Conservation (phyloP, 1,140 invertebrate genomes). For the Diabrotica undecimpunctata region DNA sequence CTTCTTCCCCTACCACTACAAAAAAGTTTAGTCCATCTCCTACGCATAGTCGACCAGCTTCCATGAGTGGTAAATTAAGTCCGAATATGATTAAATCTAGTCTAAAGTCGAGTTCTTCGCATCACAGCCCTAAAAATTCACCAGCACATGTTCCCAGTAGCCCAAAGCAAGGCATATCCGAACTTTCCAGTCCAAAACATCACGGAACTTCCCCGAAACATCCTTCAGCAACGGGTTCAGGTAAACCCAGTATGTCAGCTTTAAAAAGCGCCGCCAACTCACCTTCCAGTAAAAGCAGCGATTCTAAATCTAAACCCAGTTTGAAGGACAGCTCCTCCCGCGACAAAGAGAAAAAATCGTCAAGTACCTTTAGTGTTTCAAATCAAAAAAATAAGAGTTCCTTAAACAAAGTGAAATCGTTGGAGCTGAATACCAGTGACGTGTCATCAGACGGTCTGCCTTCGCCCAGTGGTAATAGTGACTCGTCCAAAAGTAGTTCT, state of each 20-base stretch:
- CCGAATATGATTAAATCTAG: conserved; percentile 54
- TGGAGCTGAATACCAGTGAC: conserved; percentile 54
- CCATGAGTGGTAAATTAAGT: conserved; percentile 53
- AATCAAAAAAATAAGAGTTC: conserved; percentile 65
- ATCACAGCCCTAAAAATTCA: conserved; percentile 71
- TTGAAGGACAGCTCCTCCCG: conserved; percentile 50
- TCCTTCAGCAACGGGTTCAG: conserved; percentile 61
- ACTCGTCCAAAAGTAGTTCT: conserved; percentile 38
- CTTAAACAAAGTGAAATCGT: conserved; percentile 64
- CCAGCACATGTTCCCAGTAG: conserved; percentile 66
- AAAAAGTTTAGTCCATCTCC: conserved; percentile 68
- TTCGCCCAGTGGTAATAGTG: conserved; percentile 53
- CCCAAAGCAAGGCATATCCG: conserved; percentile 57
- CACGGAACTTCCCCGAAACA: conserved; percentile 70
- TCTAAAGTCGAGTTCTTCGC: conserved; percentile 55
- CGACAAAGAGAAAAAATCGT: conserved; percentile 62
- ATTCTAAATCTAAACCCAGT: conserved; percentile 48
- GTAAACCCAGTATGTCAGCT: conserved; percentile 84
- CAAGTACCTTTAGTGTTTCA: conserved; percentile 43
- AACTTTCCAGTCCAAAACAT: conserved; percentile 58
- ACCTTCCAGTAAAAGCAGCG: conserved; percentile 49
- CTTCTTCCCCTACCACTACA: conserved; percentile 60
- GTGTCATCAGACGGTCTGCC: conserved; percentile 47
- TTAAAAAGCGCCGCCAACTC: conserved; percentile 75
- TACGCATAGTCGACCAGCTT: conserved; percentile 53